Percentiles rank a stretch among this genome's conserved stretches.
These are phyloP conservation scores for Fragum whitleyi DNA, from an alignment of 2,888 invertebrate species.

Conservation along the genomic window DNA sequence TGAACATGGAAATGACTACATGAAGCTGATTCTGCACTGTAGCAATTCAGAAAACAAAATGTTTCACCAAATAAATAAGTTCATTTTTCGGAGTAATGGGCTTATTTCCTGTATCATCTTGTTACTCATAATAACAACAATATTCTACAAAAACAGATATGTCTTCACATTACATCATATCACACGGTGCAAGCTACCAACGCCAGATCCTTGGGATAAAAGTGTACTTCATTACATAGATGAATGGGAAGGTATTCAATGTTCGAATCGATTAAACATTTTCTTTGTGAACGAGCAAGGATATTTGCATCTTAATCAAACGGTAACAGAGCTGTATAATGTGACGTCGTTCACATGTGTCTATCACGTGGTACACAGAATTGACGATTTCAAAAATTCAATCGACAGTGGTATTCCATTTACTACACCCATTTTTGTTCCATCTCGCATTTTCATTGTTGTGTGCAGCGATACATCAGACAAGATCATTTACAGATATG, in stretches of 20 bases:
- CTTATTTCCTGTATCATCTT: no score
- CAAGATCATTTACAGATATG: constrained; percentile 43
- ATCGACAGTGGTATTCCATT: constrained; percentile 21
- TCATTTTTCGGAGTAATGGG: no score
- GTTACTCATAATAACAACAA: no score
- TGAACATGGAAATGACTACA: no score
- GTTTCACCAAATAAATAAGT: no score
- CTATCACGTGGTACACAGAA: constrained; percentile 38
- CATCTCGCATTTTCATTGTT: constrained; percentile 37
- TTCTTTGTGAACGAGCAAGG: constrained; percentile 43
- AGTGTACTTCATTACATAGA: constrained; percentile 12
- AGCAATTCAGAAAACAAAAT: no score
- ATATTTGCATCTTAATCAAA: constrained; percentile 32
- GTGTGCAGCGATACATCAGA: constrained; percentile 16
- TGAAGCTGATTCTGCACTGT: no score
- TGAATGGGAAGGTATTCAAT: background rate
- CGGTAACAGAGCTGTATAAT: constrained; percentile 27
- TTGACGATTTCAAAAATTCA: constrained; percentile 33
- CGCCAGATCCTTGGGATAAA: constrained; percentile 51
- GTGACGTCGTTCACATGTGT: constrained; percentile 51
- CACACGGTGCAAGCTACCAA: constrained; percentile 48
- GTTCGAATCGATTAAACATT: constrained; percentile 25
- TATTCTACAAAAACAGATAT: no score
- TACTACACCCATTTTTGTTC: constrained; percentile 45
- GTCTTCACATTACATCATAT: no score